A percentile compares a stretch with the other conserved stretches of the same genome.
Conservation (phyloP, 1,140 invertebrate species). For the Caerostris darwini region DNA sequence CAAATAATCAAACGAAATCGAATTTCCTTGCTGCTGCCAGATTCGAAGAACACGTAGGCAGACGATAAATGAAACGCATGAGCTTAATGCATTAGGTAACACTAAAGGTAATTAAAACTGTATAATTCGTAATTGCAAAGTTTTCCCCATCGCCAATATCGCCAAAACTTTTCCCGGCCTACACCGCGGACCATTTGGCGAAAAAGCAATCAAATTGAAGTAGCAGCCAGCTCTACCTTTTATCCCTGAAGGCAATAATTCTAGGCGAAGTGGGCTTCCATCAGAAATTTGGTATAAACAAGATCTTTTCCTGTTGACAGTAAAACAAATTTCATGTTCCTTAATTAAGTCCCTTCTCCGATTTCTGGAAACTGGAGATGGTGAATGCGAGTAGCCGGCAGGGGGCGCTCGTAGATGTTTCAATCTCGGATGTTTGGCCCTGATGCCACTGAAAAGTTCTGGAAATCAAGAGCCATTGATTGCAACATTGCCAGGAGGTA, state of each 20-base stretch:
- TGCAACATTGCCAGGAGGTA: neutral
- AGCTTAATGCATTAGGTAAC: neutral
- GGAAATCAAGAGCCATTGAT: neutral
- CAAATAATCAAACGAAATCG: neutral
- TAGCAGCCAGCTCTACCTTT: neutral
- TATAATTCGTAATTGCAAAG: slow-evolving; percentile 22
- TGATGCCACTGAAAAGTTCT: neutral
- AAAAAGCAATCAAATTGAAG: slow-evolving; percentile 11
- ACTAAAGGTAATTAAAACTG: slow-evolving; percentile 44
- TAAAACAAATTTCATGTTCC: slow-evolving; percentile 72
- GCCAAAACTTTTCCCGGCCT: neutral
- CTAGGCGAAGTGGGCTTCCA: neutral
- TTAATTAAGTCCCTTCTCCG: slow-evolving; percentile 62
- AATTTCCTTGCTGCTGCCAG: neutral
- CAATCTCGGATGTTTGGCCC: neutral
- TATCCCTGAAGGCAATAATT: neutral
- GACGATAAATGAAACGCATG: neutral
- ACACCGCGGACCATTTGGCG: neutral
- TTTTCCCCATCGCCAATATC: neutral
- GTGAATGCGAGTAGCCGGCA: neutral
- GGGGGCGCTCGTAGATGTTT: slow-evolving; percentile 9
- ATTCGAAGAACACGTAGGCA: neutral
- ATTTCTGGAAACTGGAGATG: neutral
- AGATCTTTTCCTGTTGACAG: slow-evolving; percentile 38
- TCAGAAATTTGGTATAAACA: slow-evolving; percentile 38